Evolutionary conservation across 2,797 vertebrate species (phyloP).

Genomic region (Sebastes iracundus): DNA sequence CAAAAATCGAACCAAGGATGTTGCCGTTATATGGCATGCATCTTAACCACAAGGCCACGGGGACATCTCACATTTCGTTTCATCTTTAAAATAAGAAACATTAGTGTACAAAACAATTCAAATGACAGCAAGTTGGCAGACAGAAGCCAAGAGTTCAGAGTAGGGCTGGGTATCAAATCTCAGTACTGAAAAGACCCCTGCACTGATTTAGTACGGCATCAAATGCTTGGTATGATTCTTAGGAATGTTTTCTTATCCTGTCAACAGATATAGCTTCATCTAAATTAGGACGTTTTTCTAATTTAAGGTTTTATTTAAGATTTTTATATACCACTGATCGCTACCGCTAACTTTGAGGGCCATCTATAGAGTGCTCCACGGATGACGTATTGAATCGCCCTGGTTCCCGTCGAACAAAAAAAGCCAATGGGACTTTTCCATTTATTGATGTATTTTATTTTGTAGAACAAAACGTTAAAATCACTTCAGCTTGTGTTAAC

Average conservation of each 20-base stretch:
- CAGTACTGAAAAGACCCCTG: not conserved
- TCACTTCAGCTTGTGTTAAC: too few relatives aligned
- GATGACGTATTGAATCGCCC: too few relatives aligned
- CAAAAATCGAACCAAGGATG: not conserved
- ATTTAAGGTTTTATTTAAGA: not conserved
- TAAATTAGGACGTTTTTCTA: not conserved
- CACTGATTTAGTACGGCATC: not conserved
- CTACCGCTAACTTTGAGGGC: too few relatives aligned
- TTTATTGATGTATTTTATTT: too few relatives aligned
- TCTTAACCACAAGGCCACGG: not conserved
- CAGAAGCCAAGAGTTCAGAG: not conserved
- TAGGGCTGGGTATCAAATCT: not conserved
- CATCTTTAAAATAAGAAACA: not conserved
- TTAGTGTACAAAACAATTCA: not conserved
- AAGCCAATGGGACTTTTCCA: too few relatives aligned
- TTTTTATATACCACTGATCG: not conserved
- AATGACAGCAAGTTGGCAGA: not conserved
- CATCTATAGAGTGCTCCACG: too few relatives aligned
- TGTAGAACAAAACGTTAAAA: too few relatives aligned
- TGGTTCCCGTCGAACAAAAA: too few relatives aligned
- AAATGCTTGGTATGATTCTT: not conserved
- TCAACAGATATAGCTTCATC: not conserved
- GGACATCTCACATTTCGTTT: not conserved
- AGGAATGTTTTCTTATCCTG: not conserved
- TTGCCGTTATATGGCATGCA: not conserved